Conservation (phyloP, 1,140 invertebrate genomes). For the Drosophila sturtevanti region DNA sequence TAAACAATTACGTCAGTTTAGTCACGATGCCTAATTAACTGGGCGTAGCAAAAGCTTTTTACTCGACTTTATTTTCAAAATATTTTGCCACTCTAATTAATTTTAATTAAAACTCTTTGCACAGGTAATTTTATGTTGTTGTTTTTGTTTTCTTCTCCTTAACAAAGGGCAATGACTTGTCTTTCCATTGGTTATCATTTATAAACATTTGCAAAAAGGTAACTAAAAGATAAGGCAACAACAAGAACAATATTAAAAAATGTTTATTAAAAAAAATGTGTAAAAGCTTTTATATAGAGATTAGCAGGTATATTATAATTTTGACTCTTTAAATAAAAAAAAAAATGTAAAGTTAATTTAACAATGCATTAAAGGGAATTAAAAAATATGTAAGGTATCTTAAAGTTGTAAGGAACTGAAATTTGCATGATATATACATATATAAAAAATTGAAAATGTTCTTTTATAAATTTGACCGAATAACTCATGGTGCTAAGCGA, state of each 20-base stretch:
- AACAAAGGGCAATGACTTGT: not conserved
- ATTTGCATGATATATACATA: no score
- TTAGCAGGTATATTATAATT: not conserved
- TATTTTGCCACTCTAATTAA: conserved; percentile 56
- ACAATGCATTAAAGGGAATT: not conserved
- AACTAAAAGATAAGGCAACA: conserved; percentile 1
- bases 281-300: not conserved
- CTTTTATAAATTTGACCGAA: no score
- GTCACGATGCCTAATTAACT: conserved; percentile 59
- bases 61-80: conserved; percentile 25
- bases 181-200: conserved; percentile 27
- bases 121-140: not conserved
- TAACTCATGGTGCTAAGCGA: no score
- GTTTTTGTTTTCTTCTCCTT: not conserved
- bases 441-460: no score
- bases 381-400: no score
- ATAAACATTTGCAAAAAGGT: conserved; percentile 22
- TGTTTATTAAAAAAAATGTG: not conserved
- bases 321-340: no score
- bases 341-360: not conserved
- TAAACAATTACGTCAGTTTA: conserved; percentile 64
- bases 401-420: no score
- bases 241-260: not conserved
- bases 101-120: conserved; percentile 60
- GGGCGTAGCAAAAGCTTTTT: conserved; percentile 55